Evolutionary conservation across 2,113 vertebrate genomes (phyloP).

Genomic region (Pantherophis guttatus): DNA sequence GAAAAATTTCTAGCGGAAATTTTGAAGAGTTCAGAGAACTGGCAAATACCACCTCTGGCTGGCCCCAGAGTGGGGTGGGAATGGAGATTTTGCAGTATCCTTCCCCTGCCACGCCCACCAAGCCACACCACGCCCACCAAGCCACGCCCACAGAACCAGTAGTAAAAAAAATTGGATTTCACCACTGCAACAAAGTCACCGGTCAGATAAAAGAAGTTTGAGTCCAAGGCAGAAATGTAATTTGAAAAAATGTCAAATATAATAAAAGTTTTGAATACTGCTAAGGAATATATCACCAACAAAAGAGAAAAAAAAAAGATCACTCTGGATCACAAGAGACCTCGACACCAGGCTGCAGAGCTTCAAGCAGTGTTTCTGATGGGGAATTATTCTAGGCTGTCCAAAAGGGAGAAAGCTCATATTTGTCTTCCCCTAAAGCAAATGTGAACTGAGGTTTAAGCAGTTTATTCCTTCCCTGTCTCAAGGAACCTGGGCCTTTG

Average conservation of each 20-base stretch:
- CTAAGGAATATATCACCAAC: not conserved
- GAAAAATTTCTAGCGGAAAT: too few species aligned
- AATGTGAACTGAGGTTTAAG: not conserved
- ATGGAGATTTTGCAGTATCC: too few species aligned
- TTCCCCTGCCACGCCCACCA: too few species aligned
- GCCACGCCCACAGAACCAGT: too few species aligned
- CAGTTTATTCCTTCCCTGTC: not conserved
- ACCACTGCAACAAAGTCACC: not conserved
- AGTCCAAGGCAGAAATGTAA: not conserved
- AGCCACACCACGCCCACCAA: too few species aligned
- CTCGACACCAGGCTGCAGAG: not conserved
- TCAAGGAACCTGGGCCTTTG: not conserved
- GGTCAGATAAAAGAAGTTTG: not conserved
- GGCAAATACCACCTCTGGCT: too few species aligned
- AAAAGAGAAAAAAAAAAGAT: not conserved
- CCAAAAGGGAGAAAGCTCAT: too few species aligned
- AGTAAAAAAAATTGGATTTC: too few species aligned
- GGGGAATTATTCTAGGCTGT: not conserved
- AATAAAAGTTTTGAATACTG: not conserved
- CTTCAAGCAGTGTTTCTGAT: too few species aligned
- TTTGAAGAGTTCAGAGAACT: too few species aligned
- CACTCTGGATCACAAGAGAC: not conserved
- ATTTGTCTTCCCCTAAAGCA: not conserved
- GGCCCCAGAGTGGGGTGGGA: too few species aligned
- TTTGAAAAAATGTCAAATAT: not conserved